phyloP scores from a whole-genome alignment of 2,797 vertebrate species.

The Lateolabrax maculatus region DNA sequence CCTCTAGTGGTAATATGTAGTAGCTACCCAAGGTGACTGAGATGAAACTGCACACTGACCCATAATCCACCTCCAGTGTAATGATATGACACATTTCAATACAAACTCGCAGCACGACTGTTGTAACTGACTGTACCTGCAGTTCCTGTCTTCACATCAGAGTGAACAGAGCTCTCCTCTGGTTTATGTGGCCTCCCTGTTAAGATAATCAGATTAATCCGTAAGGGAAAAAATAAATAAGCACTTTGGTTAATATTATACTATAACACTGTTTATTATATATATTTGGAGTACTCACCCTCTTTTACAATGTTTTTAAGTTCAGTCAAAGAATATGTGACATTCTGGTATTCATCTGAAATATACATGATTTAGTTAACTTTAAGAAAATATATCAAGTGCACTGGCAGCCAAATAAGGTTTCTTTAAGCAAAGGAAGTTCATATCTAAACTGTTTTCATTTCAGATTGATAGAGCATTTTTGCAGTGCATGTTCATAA shows the following conservation, averaged over 20 bases:
- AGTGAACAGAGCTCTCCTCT: neutral
- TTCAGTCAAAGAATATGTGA: neutral
- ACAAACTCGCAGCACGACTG: neutral
- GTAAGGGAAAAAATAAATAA: neutral
- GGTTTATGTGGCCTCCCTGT: neutral
- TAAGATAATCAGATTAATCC: neutral
- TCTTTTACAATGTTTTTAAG: neutral
- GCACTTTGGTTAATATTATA: too few relatives aligned
- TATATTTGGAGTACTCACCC: neutral
- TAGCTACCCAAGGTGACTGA: neutral
- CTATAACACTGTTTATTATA: too few relatives aligned
- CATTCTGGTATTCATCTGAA: neutral
- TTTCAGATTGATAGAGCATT: too few relatives aligned
- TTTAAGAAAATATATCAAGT: neutral
- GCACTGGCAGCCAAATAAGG: too few relatives aligned
- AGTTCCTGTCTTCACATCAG: constrained; percentile 5
- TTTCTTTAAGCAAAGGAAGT: too few relatives aligned
- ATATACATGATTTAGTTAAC: too few relatives aligned
- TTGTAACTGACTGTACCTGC: constrained; percentile 1
- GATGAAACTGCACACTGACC: neutral
- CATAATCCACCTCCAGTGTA: neutral
- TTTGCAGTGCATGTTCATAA: too few relatives aligned
- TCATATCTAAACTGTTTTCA: too few relatives aligned
- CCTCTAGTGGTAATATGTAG: neutral
- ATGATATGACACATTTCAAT: neutral